These are phyloP conservation scores for Heliconius hermathena DNA, from an alignment of 1,140 invertebrate genomes.

Conservation along the genomic window DNA sequence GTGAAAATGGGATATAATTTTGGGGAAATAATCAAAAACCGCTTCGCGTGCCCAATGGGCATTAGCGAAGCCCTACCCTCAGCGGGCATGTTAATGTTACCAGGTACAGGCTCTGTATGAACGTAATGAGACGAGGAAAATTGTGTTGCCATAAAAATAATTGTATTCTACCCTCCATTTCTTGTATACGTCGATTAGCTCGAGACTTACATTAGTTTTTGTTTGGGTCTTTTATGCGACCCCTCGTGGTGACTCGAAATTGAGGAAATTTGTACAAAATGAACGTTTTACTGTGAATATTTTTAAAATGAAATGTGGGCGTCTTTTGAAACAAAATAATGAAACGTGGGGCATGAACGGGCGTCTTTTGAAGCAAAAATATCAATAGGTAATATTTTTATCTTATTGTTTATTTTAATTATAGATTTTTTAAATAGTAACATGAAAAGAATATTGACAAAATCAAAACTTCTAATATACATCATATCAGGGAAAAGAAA, in stretches of 20 bases:
- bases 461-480: too few relatives aligned
- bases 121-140: slow-evolving; percentile 78
- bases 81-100: slow-evolving; percentile 74
- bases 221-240: slow-evolving; percentile 26
- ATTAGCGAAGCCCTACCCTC: slow-evolving; percentile 72
- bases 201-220: slow-evolving; percentile 35
- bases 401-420: not conserved
- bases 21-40: slow-evolving; percentile 78
- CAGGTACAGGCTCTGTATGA: slow-evolving; percentile 65
- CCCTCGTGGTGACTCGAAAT: slow-evolving; percentile 27
- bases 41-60: slow-evolving; percentile 74
- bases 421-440: too few relatives aligned
- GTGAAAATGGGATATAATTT: slow-evolving; percentile 81
- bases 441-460: too few relatives aligned
- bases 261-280: slow-evolving; percentile 4
- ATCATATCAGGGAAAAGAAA: not conserved
- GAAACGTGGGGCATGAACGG: too few relatives aligned
- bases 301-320: not conserved
- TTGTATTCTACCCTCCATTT: slow-evolving; percentile 65
- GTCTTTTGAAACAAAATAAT: not conserved
- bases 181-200: slow-evolving; percentile 59
- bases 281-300: not conserved
- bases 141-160: slow-evolving; percentile 81
- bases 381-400: not conserved
- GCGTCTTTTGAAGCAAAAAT: not conserved